These are phyloP conservation scores for Athene cunicularia DNA, from an alignment of 2,113 vertebrate genomes.

Conservation along the genomic window DNA sequence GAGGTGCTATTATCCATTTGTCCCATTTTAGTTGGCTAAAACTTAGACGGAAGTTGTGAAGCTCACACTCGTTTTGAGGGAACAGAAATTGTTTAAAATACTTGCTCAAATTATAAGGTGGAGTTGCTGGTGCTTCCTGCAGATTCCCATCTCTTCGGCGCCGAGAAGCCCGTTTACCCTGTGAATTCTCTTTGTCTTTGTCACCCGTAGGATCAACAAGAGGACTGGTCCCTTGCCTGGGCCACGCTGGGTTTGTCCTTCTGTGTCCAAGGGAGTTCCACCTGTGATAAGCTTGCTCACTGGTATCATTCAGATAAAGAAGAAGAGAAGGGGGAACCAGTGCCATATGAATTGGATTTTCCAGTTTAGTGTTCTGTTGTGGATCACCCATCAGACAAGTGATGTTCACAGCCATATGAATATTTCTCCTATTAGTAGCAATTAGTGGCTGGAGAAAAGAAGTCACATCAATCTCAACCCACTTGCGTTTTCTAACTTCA, in stretches of 20 bases:
- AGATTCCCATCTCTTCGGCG: constrained; percentile 70
- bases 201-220: not conserved
- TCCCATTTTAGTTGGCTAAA: constrained; percentile 93
- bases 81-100: constrained; percentile 76
- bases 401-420: constrained; percentile 83
- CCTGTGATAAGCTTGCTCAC: constrained; percentile 78
- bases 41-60: constrained; percentile 88
- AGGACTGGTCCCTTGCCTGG: not conserved
- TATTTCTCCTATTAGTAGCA: constrained; percentile 71
- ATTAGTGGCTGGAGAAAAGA: constrained; percentile 84
- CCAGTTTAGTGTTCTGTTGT: not conserved
- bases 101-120: constrained; percentile 73
- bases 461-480: constrained; percentile 90
- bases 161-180: constrained; percentile 46
- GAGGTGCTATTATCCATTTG: constrained; percentile 92
- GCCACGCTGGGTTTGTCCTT: not conserved
- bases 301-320: constrained; percentile 89
- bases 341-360: constrained; percentile 11
- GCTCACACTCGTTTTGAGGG: constrained; percentile 86
- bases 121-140: not conserved
- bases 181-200: not conserved
- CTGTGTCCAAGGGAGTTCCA: not conserved
- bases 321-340: constrained; percentile 84
- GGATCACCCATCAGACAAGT: constrained; percentile 75
- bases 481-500: constrained; percentile 70